Conservation (phyloP, 2,113 vertebrate species). For the Edolisoma coerulescens region DNA sequence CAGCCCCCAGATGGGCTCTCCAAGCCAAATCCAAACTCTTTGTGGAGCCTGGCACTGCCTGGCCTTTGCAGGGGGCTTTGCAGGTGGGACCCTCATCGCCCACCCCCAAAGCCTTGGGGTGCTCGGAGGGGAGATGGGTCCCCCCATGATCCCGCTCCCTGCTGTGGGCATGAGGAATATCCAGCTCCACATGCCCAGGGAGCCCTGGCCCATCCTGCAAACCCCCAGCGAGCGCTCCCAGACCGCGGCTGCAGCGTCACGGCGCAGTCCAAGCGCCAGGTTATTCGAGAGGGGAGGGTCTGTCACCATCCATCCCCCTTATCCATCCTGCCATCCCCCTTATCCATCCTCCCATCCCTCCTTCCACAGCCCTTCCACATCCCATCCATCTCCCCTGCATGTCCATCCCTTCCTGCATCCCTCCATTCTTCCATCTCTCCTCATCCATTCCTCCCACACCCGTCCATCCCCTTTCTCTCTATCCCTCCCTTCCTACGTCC, state of each 20-base stretch:
- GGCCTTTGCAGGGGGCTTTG: too few relatives aligned
- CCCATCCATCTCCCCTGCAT: background rate
- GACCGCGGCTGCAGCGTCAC: rapidly evolving
- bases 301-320: background rate
- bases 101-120: background rate
- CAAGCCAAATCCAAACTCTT: background rate
- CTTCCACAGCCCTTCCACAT: background rate
- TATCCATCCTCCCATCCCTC: background rate
- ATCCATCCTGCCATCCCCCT: background rate
- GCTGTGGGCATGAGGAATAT: rapidly evolving
- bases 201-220: background rate
- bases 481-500: background rate
- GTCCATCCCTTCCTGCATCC: background rate
- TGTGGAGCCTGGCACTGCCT: background rate
- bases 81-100: background rate
- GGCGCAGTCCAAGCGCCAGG: background rate
- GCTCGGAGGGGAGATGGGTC: background rate
- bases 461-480: rapidly evolving
- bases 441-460: background rate
- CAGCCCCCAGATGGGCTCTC: background rate
- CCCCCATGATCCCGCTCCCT: rapidly evolving
- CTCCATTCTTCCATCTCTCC: background rate
- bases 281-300: rapidly evolving
- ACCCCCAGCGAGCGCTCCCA: rapidly evolving
- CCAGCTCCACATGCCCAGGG: background rate